Evolutionary conservation across 2,113 vertebrate species (phyloP).

Genomic region (Mesembrinibis cayennensis): DNA sequence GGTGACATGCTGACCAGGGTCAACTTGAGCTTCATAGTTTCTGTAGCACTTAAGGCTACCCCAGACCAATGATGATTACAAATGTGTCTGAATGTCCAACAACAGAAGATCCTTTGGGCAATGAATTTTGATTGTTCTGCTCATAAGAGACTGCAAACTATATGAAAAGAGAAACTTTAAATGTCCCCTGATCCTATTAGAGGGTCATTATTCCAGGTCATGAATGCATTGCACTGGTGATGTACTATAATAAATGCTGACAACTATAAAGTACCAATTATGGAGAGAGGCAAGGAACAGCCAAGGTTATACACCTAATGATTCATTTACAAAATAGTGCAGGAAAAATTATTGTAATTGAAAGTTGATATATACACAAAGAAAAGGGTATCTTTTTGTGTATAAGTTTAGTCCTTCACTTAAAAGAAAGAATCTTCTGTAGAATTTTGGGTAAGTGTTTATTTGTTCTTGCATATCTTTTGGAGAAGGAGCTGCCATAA

Average conservation of each 20-base stretch:
- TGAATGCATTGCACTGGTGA: slow-evolving; percentile 26
- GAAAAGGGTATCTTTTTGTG: not conserved
- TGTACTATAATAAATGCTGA: slow-evolving; percentile 63
- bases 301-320: not conserved
- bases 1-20: slow-evolving; percentile 49
- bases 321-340: not conserved
- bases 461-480: not conserved
- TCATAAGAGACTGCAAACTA: slow-evolving; percentile 69
- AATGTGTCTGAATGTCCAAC: slow-evolving; percentile 51
- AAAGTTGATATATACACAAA: not conserved
- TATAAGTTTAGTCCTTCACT: not conserved
- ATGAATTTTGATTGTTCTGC: slow-evolving; percentile 71
- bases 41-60: slow-evolving; percentile 28
- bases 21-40: slow-evolving; percentile 42
- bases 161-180: slow-evolving; percentile 69
- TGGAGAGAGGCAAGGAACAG: not conserved
- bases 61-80: slow-evolving; percentile 15
- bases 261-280: slow-evolving; percentile 45
- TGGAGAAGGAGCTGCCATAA: not conserved
- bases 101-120: slow-evolving; percentile 59
- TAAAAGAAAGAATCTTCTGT: not conserved
- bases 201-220: slow-evolving; percentile 56
- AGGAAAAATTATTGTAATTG: not conserved
- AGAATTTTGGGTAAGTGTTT: not conserved
- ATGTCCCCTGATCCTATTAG: slow-evolving; percentile 63